A percentile compares a stretch with the other conserved stretches of the same genome.
Conservation (phyloP, 2,113 vertebrate species). For the Oryctolagus cuniculus region DNA sequence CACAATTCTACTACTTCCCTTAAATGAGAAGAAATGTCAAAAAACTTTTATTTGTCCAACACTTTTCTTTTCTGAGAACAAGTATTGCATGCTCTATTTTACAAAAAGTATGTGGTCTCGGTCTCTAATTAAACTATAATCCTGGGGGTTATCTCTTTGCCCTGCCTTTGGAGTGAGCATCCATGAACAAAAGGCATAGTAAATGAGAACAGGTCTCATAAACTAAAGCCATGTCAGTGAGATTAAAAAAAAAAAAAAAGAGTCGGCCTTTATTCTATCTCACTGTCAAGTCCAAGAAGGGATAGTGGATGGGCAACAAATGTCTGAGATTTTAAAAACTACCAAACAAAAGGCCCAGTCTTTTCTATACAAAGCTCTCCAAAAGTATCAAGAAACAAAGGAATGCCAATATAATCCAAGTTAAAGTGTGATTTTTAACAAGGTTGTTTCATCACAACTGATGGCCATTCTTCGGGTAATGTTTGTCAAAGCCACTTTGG, state of each 20-base stretch:
- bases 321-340: slow-evolving; percentile 65
- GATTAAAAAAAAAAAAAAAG: slow-evolving; percentile 56
- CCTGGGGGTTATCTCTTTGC: not conserved
- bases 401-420: slow-evolving; percentile 72
- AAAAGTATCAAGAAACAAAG: slow-evolving; percentile 65
- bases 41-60: not conserved
- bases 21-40: slow-evolving; percentile 8
- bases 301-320: slow-evolving; percentile 1
- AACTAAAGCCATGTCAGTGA: slow-evolving; percentile 25
- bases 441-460: slow-evolving; percentile 39
- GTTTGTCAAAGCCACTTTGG: slow-evolving; percentile 67
- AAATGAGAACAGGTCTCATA: not conserved
- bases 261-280: slow-evolving; percentile 52
- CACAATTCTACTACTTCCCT: not conserved
- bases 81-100: not conserved
- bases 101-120: not conserved
- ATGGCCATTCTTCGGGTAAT: slow-evolving; percentile 62
- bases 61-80: not conserved
- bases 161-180: slow-evolving; percentile 13
- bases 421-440: slow-evolving; percentile 9
- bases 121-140: not conserved
- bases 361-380: slow-evolving; percentile 51
- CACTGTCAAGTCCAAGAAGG: slow-evolving; percentile 43
- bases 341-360: slow-evolving; percentile 58
- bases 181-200: not conserved